phyloP scores from a whole-genome alignment of 2,113 vertebrate species.

The Vulpes ferrilata region DNA sequence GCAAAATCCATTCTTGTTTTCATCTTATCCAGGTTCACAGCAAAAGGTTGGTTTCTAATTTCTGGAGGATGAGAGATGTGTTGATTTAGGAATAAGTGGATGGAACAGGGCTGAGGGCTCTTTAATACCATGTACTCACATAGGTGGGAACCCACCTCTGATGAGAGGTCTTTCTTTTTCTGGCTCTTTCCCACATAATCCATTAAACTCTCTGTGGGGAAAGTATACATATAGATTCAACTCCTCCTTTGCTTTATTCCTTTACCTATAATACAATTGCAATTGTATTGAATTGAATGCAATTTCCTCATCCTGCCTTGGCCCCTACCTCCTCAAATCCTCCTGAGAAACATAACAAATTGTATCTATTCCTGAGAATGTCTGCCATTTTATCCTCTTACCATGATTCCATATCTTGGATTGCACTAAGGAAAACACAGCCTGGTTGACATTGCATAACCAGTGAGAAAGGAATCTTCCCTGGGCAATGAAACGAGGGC shows the following conservation, averaged over 20 bases:
- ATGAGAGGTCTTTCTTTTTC: neutral
- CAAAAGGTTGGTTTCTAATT: conserved; percentile 46
- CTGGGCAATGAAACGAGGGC: neutral
- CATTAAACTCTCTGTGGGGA: neutral
- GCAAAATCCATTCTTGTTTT: conserved; percentile 46
- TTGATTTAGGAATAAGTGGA: conserved; percentile 25
- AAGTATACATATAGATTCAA: neutral
- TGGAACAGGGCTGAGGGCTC: neutral
- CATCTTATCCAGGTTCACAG: neutral
- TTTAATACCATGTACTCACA: neutral
- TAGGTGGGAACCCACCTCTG: neutral
- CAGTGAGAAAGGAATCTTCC: conserved; percentile 56
- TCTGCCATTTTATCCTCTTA: conserved; percentile 22
- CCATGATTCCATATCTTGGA: conserved; percentile 36
- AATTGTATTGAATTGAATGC: too few relatives aligned
- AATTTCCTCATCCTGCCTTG: neutral
- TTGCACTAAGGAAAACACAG: conserved; percentile 51
- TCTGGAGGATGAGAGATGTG: conserved; percentile 24
- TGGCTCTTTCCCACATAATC: conserved; percentile 33
- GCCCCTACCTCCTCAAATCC: neutral
- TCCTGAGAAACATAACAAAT: neutral
- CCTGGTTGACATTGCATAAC: conserved; percentile 40
- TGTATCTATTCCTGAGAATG: neutral
- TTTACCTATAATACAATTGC: neutral
- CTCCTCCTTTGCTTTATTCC: neutral